These are phyloP conservation scores for Callorhinus ursinus DNA, from an alignment of 2,113 vertebrate species.

Conservation along the genomic window DNA sequence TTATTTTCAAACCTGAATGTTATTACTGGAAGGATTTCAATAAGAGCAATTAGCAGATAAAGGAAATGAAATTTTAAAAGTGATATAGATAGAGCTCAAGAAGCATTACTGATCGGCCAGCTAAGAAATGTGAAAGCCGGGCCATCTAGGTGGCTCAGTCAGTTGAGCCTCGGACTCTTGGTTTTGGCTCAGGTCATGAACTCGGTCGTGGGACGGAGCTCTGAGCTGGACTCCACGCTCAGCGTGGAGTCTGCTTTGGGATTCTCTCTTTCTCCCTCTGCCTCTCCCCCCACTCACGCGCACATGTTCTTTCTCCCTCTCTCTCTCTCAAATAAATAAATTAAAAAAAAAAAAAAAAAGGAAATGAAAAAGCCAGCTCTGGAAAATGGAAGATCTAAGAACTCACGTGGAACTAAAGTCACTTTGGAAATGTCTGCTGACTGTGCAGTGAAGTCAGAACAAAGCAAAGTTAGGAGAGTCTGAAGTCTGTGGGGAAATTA, in stretches of 20 bases:
- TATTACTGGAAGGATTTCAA: constrained; percentile 19
- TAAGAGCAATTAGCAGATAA: background rate
- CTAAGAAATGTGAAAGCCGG: background rate
- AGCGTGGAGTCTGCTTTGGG: background rate
- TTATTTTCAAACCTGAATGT: background rate
- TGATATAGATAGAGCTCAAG: background rate
- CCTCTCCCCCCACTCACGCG: background rate
- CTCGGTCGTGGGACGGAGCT: background rate
- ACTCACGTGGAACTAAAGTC: background rate
- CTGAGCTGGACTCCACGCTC: background rate
- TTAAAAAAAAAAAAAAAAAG: background rate
- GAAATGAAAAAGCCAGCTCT: background rate
- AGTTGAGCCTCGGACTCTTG: background rate
- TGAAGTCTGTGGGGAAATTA: background rate
- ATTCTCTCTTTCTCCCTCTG: background rate
- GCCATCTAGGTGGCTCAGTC: background rate
- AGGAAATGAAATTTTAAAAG: background rate
- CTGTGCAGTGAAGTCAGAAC: background rate
- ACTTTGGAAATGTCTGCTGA: background rate
- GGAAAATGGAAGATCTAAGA: background rate
- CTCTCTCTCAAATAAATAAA: background rate
- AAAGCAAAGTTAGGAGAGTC: background rate
- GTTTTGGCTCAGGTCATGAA: background rate
- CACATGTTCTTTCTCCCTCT: background rate
- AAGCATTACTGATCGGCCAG: background rate